Evolutionary conservation across 2,797 vertebrate species (phyloP).

Genomic region (Crocidura indochinensis): DNA sequence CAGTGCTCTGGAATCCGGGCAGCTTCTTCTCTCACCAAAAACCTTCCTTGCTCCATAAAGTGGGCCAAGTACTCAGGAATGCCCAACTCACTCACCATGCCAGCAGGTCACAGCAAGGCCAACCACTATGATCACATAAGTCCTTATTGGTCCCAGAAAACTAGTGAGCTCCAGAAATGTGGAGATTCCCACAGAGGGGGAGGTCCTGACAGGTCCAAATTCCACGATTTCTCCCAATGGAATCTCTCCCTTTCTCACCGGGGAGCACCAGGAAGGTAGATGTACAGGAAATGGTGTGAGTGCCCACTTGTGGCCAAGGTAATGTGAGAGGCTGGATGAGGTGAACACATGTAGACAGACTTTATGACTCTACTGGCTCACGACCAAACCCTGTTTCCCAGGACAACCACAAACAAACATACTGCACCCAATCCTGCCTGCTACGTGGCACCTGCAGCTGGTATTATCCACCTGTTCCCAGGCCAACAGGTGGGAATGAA

Average conservation of each 20-base stretch:
- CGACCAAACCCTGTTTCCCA: constrained; percentile 67
- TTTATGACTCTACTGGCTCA: constrained; percentile 2
- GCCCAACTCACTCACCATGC: rapidly evolving
- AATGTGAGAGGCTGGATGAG: background rate
- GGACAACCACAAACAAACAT: constrained; percentile 80
- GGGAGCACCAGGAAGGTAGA: no score
- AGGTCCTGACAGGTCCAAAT: background rate
- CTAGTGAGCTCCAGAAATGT: rapidly evolving
- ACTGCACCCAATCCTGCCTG: constrained; percentile 54
- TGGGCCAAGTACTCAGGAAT: background rate
- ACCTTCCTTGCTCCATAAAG: background rate
- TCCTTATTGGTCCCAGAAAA: background rate
- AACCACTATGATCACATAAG: rapidly evolving
- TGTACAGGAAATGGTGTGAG: no score
- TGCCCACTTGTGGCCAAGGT: no score
- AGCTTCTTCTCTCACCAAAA: rapidly evolving
- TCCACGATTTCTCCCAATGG: background rate
- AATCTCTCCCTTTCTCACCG: no score
- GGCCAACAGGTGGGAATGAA: background rate
- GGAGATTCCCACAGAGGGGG: background rate
- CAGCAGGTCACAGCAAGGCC: background rate
- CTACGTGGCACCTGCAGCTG: background rate
- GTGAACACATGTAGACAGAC: background rate
- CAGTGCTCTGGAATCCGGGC: background rate
- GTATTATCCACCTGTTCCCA: background rate